phyloP scores from a whole-genome alignment of 35 echinoderm and acorn worm species.

The Holothuria glaberrima region DNA sequence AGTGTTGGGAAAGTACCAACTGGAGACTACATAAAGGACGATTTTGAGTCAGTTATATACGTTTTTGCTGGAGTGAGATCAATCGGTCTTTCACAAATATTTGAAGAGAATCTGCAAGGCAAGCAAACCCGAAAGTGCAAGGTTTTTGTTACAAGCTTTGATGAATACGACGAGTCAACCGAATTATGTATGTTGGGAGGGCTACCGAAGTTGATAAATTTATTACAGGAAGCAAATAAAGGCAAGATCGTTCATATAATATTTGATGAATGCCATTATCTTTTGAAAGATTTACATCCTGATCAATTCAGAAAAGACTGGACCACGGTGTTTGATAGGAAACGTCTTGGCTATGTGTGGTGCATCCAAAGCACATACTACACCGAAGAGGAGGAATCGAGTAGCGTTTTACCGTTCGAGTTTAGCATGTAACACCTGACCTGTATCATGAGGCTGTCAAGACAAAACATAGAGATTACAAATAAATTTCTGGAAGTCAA shows the following conservation, averaged over 20 bases:
- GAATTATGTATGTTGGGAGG: neutral
- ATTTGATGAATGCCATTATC: neutral
- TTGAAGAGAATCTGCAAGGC: neutral
- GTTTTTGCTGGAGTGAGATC: neutral
- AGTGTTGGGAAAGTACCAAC: neutral
- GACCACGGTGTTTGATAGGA: neutral
- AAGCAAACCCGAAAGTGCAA: neutral
- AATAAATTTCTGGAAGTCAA: neutral
- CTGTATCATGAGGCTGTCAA: conserved; percentile 25
- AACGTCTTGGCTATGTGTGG: conserved; percentile 16
- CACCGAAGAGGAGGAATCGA: neutral
- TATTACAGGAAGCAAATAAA: neutral
- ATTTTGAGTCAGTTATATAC: neutral
- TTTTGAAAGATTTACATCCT: neutral
- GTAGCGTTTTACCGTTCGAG: neutral
- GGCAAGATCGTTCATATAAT: conserved; percentile 22
- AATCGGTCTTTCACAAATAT: conserved; percentile 2
- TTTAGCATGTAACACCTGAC: neutral
- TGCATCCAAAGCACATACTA: conserved; percentile 4
- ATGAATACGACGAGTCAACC: neutral
- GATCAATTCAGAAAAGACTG: neutral
- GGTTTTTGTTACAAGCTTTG: neutral
- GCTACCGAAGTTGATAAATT: neutral
- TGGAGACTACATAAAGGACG: neutral
- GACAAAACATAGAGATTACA: conserved; percentile 18